Percentiles rank a stretch among this genome's conserved stretches.
Evolutionary conservation across 2,797 vertebrate species (phyloP).

Genomic region (Babyrousa celebensis): DNA sequence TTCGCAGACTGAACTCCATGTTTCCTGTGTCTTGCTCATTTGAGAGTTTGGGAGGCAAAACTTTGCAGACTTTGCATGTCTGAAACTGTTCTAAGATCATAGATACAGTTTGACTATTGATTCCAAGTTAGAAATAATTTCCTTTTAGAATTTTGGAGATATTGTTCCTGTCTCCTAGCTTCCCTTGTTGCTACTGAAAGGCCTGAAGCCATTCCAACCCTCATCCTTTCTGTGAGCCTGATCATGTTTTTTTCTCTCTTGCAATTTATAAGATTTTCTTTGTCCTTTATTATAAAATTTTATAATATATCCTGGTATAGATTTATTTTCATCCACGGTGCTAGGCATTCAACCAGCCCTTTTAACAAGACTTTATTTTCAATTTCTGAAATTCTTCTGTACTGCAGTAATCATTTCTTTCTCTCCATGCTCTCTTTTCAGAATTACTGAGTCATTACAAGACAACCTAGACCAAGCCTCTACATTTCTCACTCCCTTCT

Average conservation of each 20-base stretch:
- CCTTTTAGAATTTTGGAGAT: constrained; percentile 54
- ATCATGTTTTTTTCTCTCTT: not conserved
- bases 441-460: not conserved
- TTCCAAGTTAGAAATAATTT: constrained; percentile 43
- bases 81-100: not conserved
- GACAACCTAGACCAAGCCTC: not conserved
- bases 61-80: not conserved
- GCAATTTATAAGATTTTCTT: constrained; percentile 29
- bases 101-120: not conserved
- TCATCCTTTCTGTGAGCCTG: not conserved
- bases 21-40: not conserved
- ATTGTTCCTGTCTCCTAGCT: not conserved
- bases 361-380: not conserved
- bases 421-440: not conserved
- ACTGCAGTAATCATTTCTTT: constrained; percentile 33
- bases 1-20: not conserved
- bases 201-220: constrained; percentile 12
- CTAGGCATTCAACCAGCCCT: not conserved
- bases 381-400: constrained; percentile 32
- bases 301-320: constrained; percentile 8
- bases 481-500: constrained; percentile 1
- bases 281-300: constrained; percentile 33
- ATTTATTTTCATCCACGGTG: constrained; percentile 54
- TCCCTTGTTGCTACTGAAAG: constrained; percentile 46
- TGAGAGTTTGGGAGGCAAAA: not conserved